Percentiles rank a stretch among this genome's conserved stretches.
phyloP scores from a whole-genome alignment of 2,113 vertebrate genomes.

The Pimephales promelas region DNA sequence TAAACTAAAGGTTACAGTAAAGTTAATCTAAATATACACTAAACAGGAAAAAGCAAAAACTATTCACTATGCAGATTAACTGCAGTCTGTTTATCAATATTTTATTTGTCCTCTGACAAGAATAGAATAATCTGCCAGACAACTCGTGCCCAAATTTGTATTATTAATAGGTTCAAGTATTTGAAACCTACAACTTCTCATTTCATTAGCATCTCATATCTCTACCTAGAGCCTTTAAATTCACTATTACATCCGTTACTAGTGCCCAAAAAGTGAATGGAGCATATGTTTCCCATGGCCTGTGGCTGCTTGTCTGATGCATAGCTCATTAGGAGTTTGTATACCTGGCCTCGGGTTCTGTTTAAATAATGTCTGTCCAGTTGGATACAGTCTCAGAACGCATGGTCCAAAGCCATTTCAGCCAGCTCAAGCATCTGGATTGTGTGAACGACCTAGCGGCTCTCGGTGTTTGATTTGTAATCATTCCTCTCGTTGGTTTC shows the following conservation, averaged over 20 bases:
- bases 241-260: not conserved
- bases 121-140: not conserved
- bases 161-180: not conserved
- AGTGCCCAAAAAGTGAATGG: not conserved
- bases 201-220: not conserved
- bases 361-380: constrained; percentile 42
- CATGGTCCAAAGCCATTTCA: constrained; percentile 31
- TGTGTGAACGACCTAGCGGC: constrained; percentile 23
- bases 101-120: not conserved
- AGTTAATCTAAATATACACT: not conserved
- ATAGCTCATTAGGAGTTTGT: constrained; percentile 53
- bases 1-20: constrained; percentile 23
- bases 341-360: constrained; percentile 47
- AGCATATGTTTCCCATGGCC: constrained; percentile 34
- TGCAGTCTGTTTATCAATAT: not conserved
- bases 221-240: not conserved
- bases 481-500: constrained; percentile 38
- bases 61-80: not conserved
- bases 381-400: constrained; percentile 23
- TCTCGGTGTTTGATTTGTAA: constrained; percentile 40
- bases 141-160: not conserved
- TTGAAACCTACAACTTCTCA: not conserved
- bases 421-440: constrained; percentile 25
- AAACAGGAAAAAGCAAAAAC: too few relatives aligned
- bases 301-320: constrained; percentile 26